A percentile compares a stretch with the other conserved stretches of the same genome.
phyloP scores from a whole-genome alignment of 2,797 vertebrate genomes.

The Dallia pectoralis region DNA sequence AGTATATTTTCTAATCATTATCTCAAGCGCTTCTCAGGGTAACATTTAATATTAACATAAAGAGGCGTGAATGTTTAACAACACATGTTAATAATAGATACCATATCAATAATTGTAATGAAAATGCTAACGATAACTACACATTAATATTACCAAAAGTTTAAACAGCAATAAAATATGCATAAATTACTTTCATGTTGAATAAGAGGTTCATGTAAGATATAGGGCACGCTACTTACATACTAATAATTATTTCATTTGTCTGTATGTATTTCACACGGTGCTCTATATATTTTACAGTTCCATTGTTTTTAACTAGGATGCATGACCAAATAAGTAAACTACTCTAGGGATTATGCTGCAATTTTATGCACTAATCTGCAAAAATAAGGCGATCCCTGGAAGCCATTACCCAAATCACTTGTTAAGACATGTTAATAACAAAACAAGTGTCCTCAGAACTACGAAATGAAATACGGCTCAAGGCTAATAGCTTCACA shows the following conservation, averaged over 20 bases:
- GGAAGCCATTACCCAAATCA: conserved; percentile 70
- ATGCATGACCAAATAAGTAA: conserved; percentile 73
- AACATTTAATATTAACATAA: conserved; percentile 65
- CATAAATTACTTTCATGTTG: conserved; percentile 69
- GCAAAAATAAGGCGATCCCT: conserved; percentile 52
- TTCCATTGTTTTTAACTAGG: conserved; percentile 69
- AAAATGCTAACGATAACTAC: conserved; percentile 41
- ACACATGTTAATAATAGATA: conserved; percentile 73
- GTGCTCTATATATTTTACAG: not conserved
- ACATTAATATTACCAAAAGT: conserved; percentile 54
- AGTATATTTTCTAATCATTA: conserved; percentile 47
- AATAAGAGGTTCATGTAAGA: conserved; percentile 73
- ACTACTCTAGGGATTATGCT: conserved; percentile 46
- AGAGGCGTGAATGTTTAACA: conserved; percentile 73
- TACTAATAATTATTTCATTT: conserved; percentile 60
- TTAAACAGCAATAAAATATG: conserved; percentile 67
- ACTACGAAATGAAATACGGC: conserved; percentile 57
- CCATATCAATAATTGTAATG: conserved; percentile 65
- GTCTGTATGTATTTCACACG: conserved; percentile 10
- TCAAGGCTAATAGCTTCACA: conserved; percentile 52
- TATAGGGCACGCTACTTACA: conserved; percentile 75
- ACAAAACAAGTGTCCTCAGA: conserved; percentile 68
- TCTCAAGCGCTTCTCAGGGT: conserved; percentile 55
- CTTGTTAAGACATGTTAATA: conserved; percentile 73
- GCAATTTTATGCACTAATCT: conserved; percentile 63